Evolutionary conservation across 2,888 invertebrate species (phyloP), one percentile per base, ranked within the genome.

Genomic region (Mesochorus sp.): DNA sequence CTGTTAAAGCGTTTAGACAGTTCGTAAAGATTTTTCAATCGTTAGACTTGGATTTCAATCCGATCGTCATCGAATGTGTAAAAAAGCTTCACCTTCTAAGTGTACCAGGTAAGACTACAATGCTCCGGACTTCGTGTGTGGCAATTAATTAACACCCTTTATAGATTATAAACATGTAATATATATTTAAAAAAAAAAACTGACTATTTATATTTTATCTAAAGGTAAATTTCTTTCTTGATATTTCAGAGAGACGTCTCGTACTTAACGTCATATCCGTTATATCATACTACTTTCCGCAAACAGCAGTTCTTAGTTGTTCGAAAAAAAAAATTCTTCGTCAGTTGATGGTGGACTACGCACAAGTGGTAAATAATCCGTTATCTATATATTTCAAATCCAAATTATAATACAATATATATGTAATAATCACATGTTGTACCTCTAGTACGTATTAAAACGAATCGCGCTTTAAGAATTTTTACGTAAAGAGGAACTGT

Each of bases 11-110:
- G 28, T 86, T 88, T 3, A 80, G 75, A 21, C 81, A 81, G 51
- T 81, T 88, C 3, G 84, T 90, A 53, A 68, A 83, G 49, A 53
- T 76, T 6, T 88, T 84, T 62, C 66, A 73, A 0, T 53, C 77
- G 2, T 42, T 80, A n/a, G 77, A 84, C 12, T 74, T 88, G 28
- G 61, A 82, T 28, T 74, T 87, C 17, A 71, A 44, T 28, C 24
- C 82, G 21, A 80, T 82, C 12, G 37, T 85, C 0, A 4, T 51
- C 0, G 53, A 49, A 1, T 86, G 85, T 68, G 55, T 81, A 5
- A 49, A 28, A 5, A 80, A 64, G 21, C 80, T 84, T 21, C 74
- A 39, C 28, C 10, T 37, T 8, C 68, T 78, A 17, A 39, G 37
- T 0, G 61, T 77, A 1, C 81, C 64, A 79, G 88, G 88, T 87